A percentile compares a stretch with the other conserved stretches of the same genome.
Conservation (phyloP, 2,113 vertebrate species). For the Chaetops frenatus region DNA sequence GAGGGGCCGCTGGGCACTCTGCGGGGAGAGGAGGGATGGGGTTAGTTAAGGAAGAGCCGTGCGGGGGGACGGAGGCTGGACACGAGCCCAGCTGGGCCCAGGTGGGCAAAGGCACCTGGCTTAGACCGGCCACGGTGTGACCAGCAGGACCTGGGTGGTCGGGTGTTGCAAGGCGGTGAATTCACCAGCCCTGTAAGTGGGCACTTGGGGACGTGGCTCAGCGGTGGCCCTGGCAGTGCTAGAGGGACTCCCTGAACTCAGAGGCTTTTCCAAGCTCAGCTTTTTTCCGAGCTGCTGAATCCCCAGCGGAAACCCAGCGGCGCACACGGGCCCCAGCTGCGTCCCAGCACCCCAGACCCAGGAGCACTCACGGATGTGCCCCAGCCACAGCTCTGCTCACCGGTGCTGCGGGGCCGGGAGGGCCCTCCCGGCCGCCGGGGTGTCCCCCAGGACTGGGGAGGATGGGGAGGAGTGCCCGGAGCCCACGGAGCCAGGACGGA, state of each 20-base stretch:
- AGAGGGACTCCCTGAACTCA: accelerated
- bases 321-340: accelerated
- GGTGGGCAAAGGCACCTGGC: not conserved
- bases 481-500: slow-evolving; percentile 73
- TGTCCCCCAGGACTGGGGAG: slow-evolving; percentile 51
- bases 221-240: not conserved
- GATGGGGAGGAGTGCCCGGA: slow-evolving; percentile 66
- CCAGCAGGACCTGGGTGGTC: not conserved
- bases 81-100: not conserved
- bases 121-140: accelerated
- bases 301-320: not conserved
- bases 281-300: too few relatives aligned
- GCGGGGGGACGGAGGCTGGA: accelerated
- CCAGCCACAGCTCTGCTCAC: not conserved
- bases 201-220: not conserved
- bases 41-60: accelerated
- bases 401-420: slow-evolving; percentile 37
- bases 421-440: not conserved
- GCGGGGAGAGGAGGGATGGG: accelerated
- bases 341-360: accelerated
- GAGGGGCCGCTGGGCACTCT: not conserved
- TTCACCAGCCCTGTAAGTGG: accelerated
- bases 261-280: not conserved
- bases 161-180: not conserved
- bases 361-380: accelerated